Conservation (phyloP, 2,113 vertebrate species). For the Lepisosteus oculatus region DNA sequence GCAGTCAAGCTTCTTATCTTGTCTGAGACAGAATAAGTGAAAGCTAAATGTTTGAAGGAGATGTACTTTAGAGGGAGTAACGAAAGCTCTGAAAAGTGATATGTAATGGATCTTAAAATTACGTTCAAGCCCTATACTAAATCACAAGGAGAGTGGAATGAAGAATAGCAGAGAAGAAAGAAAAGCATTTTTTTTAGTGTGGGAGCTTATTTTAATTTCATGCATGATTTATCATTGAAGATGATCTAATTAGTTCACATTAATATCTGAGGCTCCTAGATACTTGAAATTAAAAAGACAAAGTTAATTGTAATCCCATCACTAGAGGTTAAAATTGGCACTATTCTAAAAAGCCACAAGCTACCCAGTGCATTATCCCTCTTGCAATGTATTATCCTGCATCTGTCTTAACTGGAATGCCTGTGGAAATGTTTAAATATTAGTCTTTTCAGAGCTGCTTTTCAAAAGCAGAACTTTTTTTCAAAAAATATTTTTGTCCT, state of each 20-base stretch:
- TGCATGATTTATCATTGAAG: slow-evolving; percentile 34
- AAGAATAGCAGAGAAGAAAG: not conserved
- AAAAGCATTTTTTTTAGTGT: slow-evolving; percentile 9
- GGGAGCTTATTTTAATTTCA: slow-evolving; percentile 49
- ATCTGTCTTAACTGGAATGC: too few species aligned
- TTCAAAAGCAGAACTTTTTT: too few species aligned
- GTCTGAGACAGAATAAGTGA: not conserved
- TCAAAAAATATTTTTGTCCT: too few species aligned
- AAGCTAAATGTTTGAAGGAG: slow-evolving; percentile 32
- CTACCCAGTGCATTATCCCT: not conserved
- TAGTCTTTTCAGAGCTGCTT: too few species aligned
- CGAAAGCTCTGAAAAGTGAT: slow-evolving; percentile 39
- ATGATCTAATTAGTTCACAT: slow-evolving; percentile 44
- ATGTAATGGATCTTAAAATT: slow-evolving; percentile 43
- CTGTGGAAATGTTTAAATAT: too few species aligned
- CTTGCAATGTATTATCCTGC: not conserved
- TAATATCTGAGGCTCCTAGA: slow-evolving; percentile 42
- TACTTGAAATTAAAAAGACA: slow-evolving; percentile 38
- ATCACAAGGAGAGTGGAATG: slow-evolving; percentile 18
- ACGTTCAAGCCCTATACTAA: slow-evolving; percentile 31
- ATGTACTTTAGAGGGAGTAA: slow-evolving; percentile 28
- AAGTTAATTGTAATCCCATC: slow-evolving; percentile 27
- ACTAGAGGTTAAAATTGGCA: slow-evolving; percentile 7
- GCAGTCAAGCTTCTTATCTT: not conserved
- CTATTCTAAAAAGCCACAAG: not conserved